Evolutionary conservation across 2,113 vertebrate species (phyloP), one percentile per base, ranked within the genome.

Genomic region (Arenaria interpres): DNA sequence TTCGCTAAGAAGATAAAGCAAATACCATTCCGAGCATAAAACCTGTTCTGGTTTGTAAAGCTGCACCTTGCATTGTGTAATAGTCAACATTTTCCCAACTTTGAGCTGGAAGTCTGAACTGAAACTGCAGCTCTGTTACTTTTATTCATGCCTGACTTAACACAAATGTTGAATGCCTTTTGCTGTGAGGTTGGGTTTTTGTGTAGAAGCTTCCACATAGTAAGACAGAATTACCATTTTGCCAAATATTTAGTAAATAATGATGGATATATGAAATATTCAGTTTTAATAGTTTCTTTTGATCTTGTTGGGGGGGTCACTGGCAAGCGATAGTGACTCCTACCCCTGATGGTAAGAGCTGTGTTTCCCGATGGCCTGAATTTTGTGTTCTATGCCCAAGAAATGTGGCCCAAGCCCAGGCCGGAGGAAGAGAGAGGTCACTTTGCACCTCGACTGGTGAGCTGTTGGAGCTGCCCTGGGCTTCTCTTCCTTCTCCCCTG

Each of bases 61-160:
- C 79, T 67, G 54, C 5, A 43, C 69, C 28, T 67, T 68, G 33
- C 56, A 22, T 90, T 80, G 17, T 37, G 72, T 54, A 86, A 77
- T 51, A 75, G 23, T 87, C 56, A 64, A 2, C 5, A 1, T 10
- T 60, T 88, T 59, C 33, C 68, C 45, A 71, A 30, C 74, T 68
- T 56, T 6, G 66, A 71, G 60, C 64, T 72, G 30, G 62, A 78
- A 88, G 51, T 51, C 71, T 75, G 69, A 66, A 81, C 9, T 62
- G 83, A 94, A 86, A 75, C 79, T 80, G 63, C 56, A 80, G 93
- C 82, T 67, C 85, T 56, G 69, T 43, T 72, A 18, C 78, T 90
- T 56, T 14, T 68, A 45, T 32, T 68, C 64, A 35, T 27, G 62
- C 57, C 12, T 82, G 77, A 56, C 77, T 83, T 83, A 48, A 64